Evolutionary conservation across 2,888 invertebrate species (phyloP).

Genomic region (Pristionchus maxplancki): DNA sequence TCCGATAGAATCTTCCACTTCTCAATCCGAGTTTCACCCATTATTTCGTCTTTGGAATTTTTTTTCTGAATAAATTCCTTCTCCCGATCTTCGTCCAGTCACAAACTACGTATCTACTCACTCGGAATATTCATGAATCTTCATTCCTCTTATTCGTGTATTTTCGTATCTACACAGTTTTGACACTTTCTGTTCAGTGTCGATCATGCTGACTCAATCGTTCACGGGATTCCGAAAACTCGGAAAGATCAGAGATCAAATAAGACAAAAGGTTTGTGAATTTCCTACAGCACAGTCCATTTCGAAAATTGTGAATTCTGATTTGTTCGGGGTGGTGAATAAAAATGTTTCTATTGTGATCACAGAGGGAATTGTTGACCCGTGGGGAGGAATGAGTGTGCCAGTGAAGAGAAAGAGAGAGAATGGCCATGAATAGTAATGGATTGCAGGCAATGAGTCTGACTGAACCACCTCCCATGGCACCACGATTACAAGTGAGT

Average conservation of each 20-base stretch:
- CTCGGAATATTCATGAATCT: conserved; percentile 1
- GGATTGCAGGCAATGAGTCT: conserved; percentile 36
- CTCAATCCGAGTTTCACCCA: not conserved
- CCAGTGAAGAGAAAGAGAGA: not conserved
- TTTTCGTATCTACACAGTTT: conserved; percentile 3
- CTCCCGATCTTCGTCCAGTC: not conserved
- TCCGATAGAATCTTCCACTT: not conserved
- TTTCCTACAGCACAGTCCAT: too few relatives aligned
- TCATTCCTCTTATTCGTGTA: not conserved
- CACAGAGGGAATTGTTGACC: not conserved
- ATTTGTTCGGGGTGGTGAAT: not conserved
- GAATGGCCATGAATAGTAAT: not conserved
- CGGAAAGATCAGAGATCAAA: conserved; percentile 48
- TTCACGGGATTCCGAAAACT: conserved; percentile 58
- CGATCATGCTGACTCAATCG: conserved; percentile 61
- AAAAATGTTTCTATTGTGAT: not conserved
- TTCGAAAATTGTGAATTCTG: too few relatives aligned
- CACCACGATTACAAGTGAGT: conserved; percentile 43
- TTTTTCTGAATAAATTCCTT: not conserved
- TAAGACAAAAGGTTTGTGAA: conserved; percentile 1
- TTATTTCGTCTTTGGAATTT: not conserved
- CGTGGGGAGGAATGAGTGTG: not conserved
- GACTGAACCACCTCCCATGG: conserved; percentile 45
- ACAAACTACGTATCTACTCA: not conserved
- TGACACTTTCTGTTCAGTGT: not conserved